A percentile compares a stretch with the other conserved stretches of the same genome.
Conservation (phyloP, 2,888 invertebrate genomes). For the Aspidiotus destructor region DNA sequence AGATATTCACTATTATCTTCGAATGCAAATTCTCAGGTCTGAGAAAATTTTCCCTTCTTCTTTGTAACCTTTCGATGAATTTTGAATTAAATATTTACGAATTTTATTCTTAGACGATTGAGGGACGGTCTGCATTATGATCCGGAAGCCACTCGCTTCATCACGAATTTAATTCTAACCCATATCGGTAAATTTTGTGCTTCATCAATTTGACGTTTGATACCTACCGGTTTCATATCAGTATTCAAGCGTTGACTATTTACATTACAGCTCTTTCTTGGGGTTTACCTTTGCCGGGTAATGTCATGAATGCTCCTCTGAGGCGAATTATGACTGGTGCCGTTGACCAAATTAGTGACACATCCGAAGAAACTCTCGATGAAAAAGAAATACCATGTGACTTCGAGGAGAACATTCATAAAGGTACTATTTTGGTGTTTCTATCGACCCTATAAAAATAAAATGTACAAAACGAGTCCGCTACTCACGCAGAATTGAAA, state of each 20-base stretch:
- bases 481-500: too few relatives aligned
- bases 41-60: background rate
- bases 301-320: background rate
- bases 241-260: background rate
- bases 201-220: too few relatives aligned
- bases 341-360: too few relatives aligned
- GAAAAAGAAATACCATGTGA: too few relatives aligned
- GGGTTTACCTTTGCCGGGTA: constrained; percentile 33
- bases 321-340: too few relatives aligned
- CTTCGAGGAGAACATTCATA: too few relatives aligned
- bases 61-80: background rate
- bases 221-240: background rate
- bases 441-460: too few relatives aligned
- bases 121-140: constrained; percentile 48
- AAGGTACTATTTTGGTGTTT: too few relatives aligned
- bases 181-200: constrained; percentile 39
- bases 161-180: constrained; percentile 45
- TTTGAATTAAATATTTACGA: background rate
- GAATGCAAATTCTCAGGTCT: constrained; percentile 42
- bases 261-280: constrained; percentile 34
- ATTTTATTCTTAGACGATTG: constrained; percentile 8
- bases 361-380: too few relatives aligned
- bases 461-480: too few relatives aligned
- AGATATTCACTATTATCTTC: constrained; percentile 46
- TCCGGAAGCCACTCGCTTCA: constrained; percentile 43